Evolutionary conservation across 2,888 invertebrate species (phyloP), one percentile per base, ranked within the genome.

Genomic region (Nomada flava): DNA sequence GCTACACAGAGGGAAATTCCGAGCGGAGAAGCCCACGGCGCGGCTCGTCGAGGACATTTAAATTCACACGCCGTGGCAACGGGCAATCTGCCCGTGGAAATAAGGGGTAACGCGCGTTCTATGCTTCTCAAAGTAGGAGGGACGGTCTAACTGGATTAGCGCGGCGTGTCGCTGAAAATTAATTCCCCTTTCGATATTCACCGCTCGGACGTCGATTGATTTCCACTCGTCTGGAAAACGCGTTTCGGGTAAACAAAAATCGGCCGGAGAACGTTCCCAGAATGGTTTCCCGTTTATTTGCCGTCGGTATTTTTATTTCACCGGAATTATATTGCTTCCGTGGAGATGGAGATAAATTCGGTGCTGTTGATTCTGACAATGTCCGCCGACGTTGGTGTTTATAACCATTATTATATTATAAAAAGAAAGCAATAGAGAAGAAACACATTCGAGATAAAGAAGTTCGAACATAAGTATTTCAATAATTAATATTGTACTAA

Each of bases 101-200:
- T 82, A 80, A 82, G 76, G 80, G 80, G 72, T 69, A 76, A 82
- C 80, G 76, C 72, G 67, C 64, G 69, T 68, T 71, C 63, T 64
- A 53, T 60, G 68, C 72, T 72, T 55, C 55, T 76, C 77, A 53
- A 81, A 83, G 78, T 78, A 59, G 82, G 82, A 70, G 76, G 75
- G 84, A 60, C 79, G 44, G 26, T 79, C 76, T 85, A 89, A 88
- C 86, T 86, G 76, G 86, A 85, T 88, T 89, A 85, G 74, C 77
- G 55, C 44, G 69, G 59, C 76, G 80, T 79, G 88, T 84, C 83
- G 81, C 65, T 59, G 83, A 83, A 36, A 82, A 86, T 89, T 88
- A 82, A 82, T 79, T 83, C 76, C 82, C 79, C 85, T 83, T 71
- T 77, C 73, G 81, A 71, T 71, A 79, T 83, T 84, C 82, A 59